phyloP scores from a whole-genome alignment of 2,797 vertebrate species.

The Paedocypris micromegethes region DNA sequence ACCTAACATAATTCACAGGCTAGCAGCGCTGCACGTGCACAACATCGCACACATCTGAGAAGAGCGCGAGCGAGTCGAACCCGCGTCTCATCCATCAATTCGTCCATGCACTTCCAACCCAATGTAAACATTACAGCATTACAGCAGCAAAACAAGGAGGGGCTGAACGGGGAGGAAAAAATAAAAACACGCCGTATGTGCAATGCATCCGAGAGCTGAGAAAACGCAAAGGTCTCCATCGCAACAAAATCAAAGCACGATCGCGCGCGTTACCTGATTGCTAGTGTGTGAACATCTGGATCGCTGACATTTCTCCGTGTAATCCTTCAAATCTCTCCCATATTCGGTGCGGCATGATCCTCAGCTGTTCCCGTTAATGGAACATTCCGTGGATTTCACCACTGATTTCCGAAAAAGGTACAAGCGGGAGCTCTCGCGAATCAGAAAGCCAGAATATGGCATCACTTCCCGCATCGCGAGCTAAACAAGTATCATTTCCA shows the following conservation, averaged over 20 bases:
- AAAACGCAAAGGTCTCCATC: slow-evolving; percentile 28
- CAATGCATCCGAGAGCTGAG: slow-evolving; percentile 40
- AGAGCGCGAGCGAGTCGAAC: slow-evolving; percentile 17
- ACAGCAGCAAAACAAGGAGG: slow-evolving; percentile 71
- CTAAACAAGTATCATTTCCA: background rate
- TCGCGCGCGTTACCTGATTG: slow-evolving; percentile 69
- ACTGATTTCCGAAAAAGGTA: slow-evolving; percentile 60
- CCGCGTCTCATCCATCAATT: slow-evolving; percentile 36
- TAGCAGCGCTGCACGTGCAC: slow-evolving; percentile 8
- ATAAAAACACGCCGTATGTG: slow-evolving; percentile 48
- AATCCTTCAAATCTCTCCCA: slow-evolving; percentile 69
- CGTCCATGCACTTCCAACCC: slow-evolving; percentile 47
- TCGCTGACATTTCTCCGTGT: slow-evolving; percentile 58
- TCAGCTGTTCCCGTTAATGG: slow-evolving; percentile 70
- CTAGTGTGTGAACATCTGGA: slow-evolving; percentile 69
- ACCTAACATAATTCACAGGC: slow-evolving; percentile 1
- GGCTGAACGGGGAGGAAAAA: slow-evolving; percentile 61
- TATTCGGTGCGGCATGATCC: slow-evolving; percentile 69
- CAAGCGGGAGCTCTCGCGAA: slow-evolving; percentile 7
- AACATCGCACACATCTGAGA: slow-evolving; percentile 3
- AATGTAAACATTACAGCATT: slow-evolving; percentile 74
- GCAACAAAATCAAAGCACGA: slow-evolving; percentile 36
- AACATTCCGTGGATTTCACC: slow-evolving; percentile 76
- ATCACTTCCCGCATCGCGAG: slow-evolving; percentile 8
- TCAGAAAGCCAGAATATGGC: background rate